These are phyloP conservation scores for Clistopyga incitator DNA, from an alignment of 2,888 invertebrate genomes.

Conservation along the genomic window DNA sequence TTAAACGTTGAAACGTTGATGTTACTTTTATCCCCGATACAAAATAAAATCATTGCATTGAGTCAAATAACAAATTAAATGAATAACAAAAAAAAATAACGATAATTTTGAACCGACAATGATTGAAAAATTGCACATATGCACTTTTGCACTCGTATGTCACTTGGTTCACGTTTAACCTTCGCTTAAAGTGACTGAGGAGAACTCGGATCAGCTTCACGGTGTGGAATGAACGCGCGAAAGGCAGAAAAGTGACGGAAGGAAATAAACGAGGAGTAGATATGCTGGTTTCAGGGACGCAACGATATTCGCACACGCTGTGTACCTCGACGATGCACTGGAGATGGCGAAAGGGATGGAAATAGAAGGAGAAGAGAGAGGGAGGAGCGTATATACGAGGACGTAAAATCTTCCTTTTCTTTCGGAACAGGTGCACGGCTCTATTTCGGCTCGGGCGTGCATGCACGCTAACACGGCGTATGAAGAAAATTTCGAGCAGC, in stretches of 20 bases:
- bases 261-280: constrained; percentile 23
- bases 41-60: too few species aligned
- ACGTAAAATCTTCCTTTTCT: constrained; percentile 75
- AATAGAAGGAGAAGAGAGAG: constrained; percentile 59
- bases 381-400: constrained; percentile 52
- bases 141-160: too few species aligned
- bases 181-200: constrained; percentile 41
- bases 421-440: constrained; percentile 77
- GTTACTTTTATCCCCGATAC: background rate
- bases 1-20: background rate
- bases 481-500: constrained; percentile 60
- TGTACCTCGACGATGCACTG: background rate
- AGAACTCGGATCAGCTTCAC: constrained; percentile 18
- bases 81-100: too few species aligned
- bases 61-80: too few species aligned
- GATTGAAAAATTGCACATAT: too few species aligned
- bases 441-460: constrained; percentile 75
- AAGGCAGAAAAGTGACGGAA: constrained; percentile 12
- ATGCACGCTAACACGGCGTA: constrained; percentile 55
- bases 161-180: constrained; percentile 13
- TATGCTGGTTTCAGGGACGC: constrained; percentile 6
- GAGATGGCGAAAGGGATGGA: constrained; percentile 35
- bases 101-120: too few species aligned
- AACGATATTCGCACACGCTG: constrained; percentile 14
- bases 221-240: background rate